Conservation (phyloP, 2,888 invertebrate genomes). For the Oligia latruncula region DNA sequence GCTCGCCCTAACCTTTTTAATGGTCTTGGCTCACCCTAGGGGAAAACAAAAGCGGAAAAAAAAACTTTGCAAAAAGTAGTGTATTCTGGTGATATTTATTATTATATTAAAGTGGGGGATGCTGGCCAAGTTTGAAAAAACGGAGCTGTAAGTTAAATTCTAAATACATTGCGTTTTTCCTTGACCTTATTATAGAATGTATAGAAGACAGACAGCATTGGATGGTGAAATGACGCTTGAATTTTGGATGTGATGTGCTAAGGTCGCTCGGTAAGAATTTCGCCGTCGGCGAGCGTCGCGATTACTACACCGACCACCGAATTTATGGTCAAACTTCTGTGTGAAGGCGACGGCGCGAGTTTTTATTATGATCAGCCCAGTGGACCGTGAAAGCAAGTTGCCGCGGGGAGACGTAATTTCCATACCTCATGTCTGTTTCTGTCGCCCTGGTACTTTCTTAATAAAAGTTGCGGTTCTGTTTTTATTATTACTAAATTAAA, state of each 20-base stretch:
- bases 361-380: slow-evolving; percentile 91
- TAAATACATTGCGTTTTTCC: slow-evolving; percentile 48
- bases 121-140: slow-evolving; percentile 44
- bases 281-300: slow-evolving; percentile 83
- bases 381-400: slow-evolving; percentile 90
- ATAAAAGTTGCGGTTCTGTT: slow-evolving; percentile 82
- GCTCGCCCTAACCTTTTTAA: slow-evolving; percentile 88
- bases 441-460: slow-evolving; percentile 87
- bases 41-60: slow-evolving; percentile 82
- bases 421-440: slow-evolving; percentile 89
- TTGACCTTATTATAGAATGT: not conserved
- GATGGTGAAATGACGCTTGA: slow-evolving; percentile 40
- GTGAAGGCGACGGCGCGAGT: slow-evolving; percentile 89
- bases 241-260: slow-evolving; percentile 65
- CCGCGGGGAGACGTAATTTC: slow-evolving; percentile 88
- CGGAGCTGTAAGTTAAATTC: slow-evolving; percentile 11
- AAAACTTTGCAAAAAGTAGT: slow-evolving; percentile 87
- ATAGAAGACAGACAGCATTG: slow-evolving; percentile 32
- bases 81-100: slow-evolving; percentile 87
- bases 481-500: slow-evolving; percentile 68
- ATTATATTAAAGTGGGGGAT: slow-evolving; percentile 86
- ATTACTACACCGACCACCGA: slow-evolving; percentile 86
- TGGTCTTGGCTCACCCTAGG: slow-evolving; percentile 84
- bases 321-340: slow-evolving; percentile 90
- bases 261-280: slow-evolving; percentile 79